phyloP scores from a whole-genome alignment of 1,140 invertebrate species.

The Nasonia vitripennis region DNA sequence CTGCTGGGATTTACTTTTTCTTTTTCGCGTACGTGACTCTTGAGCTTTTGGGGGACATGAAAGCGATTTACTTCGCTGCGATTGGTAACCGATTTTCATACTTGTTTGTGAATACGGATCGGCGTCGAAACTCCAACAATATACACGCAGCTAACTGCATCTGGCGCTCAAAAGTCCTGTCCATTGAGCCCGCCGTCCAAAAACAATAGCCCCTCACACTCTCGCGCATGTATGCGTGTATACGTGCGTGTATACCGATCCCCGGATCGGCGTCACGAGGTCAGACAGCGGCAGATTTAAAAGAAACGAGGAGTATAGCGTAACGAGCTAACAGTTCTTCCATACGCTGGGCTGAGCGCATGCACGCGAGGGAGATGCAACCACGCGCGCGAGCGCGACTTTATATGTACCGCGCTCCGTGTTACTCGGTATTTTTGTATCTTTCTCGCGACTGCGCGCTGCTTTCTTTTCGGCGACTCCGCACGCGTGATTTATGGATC shows the following conservation, averaged over 20 bases:
- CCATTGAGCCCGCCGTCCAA: not conserved
- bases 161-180: not conserved
- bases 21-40: too few relatives aligned
- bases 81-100: too few relatives aligned
- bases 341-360: constrained; percentile 23
- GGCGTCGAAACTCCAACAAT: too few relatives aligned
- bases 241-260: not conserved
- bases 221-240: not conserved
- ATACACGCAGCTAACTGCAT: too few relatives aligned
- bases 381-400: constrained; percentile 4
- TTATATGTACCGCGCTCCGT: constrained; percentile 4
- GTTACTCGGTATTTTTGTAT: constrained; percentile 6
- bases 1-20: not conserved
- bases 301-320: constrained; percentile 19
- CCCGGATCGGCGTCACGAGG: not conserved
- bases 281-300: not conserved
- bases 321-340: constrained; percentile 47
- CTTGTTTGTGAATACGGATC: too few relatives aligned
- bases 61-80: not conserved
- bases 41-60: not conserved
- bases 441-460: not conserved
- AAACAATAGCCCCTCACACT: not conserved
- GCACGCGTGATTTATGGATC: not conserved
- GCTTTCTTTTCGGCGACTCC: not conserved
- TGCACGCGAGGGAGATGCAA: not conserved